Evolutionary conservation across 2,888 invertebrate genomes (phyloP), one percentile per base, ranked within the genome.

Genomic region (Kryphioiulus occultus): DNA sequence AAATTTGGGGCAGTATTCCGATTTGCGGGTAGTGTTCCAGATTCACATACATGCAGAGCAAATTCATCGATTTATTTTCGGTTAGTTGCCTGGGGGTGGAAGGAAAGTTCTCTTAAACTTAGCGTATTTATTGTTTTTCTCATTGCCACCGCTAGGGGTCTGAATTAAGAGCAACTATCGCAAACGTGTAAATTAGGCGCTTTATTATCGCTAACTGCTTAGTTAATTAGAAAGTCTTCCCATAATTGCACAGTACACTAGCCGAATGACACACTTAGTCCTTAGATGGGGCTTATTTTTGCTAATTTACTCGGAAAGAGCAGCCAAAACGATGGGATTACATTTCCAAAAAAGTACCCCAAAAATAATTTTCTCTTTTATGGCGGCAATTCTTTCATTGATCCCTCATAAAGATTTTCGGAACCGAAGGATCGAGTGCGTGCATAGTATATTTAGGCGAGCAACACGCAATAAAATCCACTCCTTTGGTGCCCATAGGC

Each of bases 321-420:
- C 17, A 47, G 47, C 47, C n/a, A 3, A 59, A 59, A 59, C 59
- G 59, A 22, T 59, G 59, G 59, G 59, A 59, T 59, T 59, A 59
- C 7, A 68, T 26, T 26, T 26, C 68, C 68, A 26, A 68, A 68
- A 68, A 68, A 68, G 26, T 26, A 12, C 26, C n/a, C n/a, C 7
- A 7, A 47, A 47, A 68, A 68, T 68, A 68, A 68, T 68, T 68
- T 68, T 26, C 68, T 68, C 68, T 68, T 68, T 68, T 68, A 68
- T 68, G 68, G 68, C 26, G 68, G 68, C 68, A 9, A 68, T 68
- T 68, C 68, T 68, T 68, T 15, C 68, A 26, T 68, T 26, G 68
- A 68, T 68, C 68, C 68, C 68, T 26, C 68, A 68, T 68, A 68
- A 68, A 68, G 68, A 68, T 68, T 68, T 68, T 68, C 68, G 68